Evolutionary conservation across 2,888 invertebrate species (phyloP).

Genomic region (Apotomis capreana): DNA sequence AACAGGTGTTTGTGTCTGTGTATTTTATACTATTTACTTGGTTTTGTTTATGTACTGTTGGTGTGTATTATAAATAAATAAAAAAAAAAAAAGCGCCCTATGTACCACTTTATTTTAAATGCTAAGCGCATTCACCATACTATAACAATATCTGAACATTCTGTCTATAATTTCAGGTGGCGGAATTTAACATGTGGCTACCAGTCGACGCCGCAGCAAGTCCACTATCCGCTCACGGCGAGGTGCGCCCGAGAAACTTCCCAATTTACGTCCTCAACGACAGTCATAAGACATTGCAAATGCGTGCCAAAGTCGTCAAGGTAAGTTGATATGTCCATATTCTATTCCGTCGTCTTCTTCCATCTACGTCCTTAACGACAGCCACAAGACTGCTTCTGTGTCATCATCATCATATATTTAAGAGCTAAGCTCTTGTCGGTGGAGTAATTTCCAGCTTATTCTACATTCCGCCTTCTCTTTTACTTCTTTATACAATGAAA

Average conservation of each 20-base stretch:
- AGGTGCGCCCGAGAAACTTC: slow-evolving; percentile 91
- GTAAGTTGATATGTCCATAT: slow-evolving; percentile 51
- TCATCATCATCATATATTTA: no score
- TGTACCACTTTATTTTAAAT: no score
- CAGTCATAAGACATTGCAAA: slow-evolving; percentile 94
- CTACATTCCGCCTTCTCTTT: no score
- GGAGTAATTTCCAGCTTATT: no score
- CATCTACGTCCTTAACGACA: slow-evolving; percentile 95
- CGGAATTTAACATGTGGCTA: slow-evolving; percentile 99
- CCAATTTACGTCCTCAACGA: slow-evolving; percentile 96
- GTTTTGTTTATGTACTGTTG: no score
- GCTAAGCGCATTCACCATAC: no score
- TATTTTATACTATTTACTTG: no score
- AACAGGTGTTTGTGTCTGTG: no score
- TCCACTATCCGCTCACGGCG: slow-evolving; percentile 84
- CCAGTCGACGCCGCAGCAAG: slow-evolving; percentile 87
- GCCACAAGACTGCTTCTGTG: slow-evolving; percentile 96
- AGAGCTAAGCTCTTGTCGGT: no score
- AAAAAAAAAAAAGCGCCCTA: no score
- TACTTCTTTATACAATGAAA: no score
- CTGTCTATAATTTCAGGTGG: slow-evolving; percentile 85
- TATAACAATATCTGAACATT: background rate
- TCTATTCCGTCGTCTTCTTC: slow-evolving; percentile 82
- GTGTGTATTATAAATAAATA: no score
- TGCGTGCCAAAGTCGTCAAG: slow-evolving; percentile 92